A percentile compares a stretch with the other conserved stretches of the same genome.
Evolutionary conservation across 2,113 vertebrate species (phyloP).

Genomic region (Calidris pugnax): DNA sequence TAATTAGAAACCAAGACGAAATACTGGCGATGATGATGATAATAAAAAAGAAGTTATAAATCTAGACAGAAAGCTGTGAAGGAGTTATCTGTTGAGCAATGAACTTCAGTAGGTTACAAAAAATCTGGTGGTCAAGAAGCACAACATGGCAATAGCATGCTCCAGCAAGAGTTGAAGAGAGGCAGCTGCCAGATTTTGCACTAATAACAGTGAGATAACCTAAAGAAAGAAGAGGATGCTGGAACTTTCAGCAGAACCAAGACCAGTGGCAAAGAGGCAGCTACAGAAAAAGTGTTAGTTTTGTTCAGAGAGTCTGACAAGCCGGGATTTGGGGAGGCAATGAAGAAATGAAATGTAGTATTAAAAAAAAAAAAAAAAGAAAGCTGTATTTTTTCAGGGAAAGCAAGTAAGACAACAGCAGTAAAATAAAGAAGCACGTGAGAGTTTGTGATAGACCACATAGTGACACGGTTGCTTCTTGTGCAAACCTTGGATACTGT

Average conservation of each 20-base stretch:
- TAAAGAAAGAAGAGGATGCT: background rate
- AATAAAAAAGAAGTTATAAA: background rate
- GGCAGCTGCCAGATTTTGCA: background rate
- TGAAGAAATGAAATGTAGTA: background rate
- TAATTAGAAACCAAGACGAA: background rate
- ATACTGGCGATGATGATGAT: background rate
- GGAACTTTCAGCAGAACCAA: background rate
- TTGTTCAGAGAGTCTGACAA: background rate
- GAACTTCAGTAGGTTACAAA: background rate
- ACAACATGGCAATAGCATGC: background rate
- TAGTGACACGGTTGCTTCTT: background rate
- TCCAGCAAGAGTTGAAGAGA: background rate
- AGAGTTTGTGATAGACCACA: background rate
- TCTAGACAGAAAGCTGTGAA: background rate
- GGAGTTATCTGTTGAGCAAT: background rate
- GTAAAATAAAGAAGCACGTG: background rate
- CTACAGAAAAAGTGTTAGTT: background rate
- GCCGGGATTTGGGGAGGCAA: background rate
- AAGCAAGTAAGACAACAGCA: background rate
- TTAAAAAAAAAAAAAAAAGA: background rate
- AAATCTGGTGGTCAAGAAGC: background rate
- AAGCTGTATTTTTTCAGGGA: background rate
- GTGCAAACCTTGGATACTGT: background rate
- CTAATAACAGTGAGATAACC: background rate
- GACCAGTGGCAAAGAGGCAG: background rate